phyloP scores from a whole-genome alignment of 2,797 vertebrate species.

The Choloepus didactylus region DNA sequence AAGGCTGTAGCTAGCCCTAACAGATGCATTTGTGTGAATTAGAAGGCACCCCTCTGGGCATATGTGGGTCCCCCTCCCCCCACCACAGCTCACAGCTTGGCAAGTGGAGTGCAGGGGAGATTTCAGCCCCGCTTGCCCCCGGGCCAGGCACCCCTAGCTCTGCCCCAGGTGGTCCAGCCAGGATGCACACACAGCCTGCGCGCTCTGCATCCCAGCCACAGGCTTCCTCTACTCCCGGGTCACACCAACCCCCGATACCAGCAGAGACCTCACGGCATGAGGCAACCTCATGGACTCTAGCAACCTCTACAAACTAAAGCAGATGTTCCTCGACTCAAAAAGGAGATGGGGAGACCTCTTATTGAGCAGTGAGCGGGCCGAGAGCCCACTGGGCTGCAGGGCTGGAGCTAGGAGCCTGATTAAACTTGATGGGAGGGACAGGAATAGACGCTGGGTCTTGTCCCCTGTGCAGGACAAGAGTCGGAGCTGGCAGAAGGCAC shows the following conservation, averaged over 20 bases:
- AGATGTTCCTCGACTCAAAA: background rate
- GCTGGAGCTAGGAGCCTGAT: background rate
- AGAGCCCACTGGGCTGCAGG: background rate
- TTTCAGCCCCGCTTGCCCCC: background rate
- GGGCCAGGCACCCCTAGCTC: background rate
- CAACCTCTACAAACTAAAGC: background rate
- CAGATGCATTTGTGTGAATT: fast-evolving
- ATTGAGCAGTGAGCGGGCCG: fast-evolving
- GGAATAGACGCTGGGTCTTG: background rate
- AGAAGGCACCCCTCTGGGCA: background rate
- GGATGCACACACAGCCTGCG: background rate
- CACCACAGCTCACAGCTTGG: background rate
- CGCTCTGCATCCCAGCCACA: background rate
- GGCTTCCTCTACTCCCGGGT: fast-evolving
- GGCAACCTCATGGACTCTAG: background rate
- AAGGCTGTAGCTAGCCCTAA: background rate
- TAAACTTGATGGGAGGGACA: fast-evolving
- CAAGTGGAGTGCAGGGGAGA: background rate
- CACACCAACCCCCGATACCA: background rate
- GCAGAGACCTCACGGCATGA: background rate
- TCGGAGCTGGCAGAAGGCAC: fast-evolving
- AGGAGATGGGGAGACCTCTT: background rate
- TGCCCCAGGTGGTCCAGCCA: background rate
- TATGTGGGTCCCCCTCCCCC: background rate
- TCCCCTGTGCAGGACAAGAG: fast-evolving